These are phyloP conservation scores for Drosophila nannoptera DNA, from an alignment of 1,140 invertebrate species.

Conservation along the genomic window DNA sequence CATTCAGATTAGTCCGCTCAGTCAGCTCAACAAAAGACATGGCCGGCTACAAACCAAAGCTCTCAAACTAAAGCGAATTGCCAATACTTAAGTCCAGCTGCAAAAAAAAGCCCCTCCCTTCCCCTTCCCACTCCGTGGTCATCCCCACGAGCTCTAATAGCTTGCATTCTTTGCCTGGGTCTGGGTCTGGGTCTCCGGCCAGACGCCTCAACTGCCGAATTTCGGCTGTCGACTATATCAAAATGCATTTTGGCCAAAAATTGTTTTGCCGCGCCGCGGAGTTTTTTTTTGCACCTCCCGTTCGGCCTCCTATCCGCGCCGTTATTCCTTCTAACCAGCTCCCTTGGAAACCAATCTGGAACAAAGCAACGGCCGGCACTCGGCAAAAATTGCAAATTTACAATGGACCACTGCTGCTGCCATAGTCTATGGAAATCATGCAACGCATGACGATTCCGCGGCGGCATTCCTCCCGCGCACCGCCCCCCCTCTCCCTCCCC, in stretches of 20 bases:
- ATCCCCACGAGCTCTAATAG: slow-evolving; percentile 17
- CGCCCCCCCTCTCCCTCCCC: slow-evolving; percentile 3
- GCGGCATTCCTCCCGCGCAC: background rate
- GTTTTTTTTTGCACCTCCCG: slow-evolving; percentile 15
- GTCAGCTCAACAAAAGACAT: slow-evolving; percentile 28
- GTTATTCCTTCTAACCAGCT: background rate
- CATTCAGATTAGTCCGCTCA: slow-evolving; percentile 54
- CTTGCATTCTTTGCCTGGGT: slow-evolving; percentile 6
- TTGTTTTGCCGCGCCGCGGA: slow-evolving; percentile 37
- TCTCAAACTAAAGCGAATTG: slow-evolving; percentile 30
- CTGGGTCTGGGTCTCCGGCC: slow-evolving; percentile 6
- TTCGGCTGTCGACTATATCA: slow-evolving; percentile 58
- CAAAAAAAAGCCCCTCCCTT: slow-evolving; percentile 11
- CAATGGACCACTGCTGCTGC: slow-evolving; percentile 48
- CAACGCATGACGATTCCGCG: slow-evolving; percentile 44
- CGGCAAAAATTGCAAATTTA: slow-evolving; percentile 74
- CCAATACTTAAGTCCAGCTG: slow-evolving; percentile 33
- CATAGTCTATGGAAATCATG: slow-evolving; percentile 32
- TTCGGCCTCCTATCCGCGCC: background rate
- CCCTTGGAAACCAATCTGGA: slow-evolving; percentile 45
- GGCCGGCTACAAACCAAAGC: slow-evolving; percentile 8
- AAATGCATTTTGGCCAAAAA: slow-evolving; percentile 71
- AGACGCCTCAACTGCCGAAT: slow-evolving; percentile 18
- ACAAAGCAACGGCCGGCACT: slow-evolving; percentile 67
- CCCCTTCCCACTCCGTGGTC: slow-evolving; percentile 2